Conservation (phyloP, 1,140 invertebrate genomes). For the Antheraea mylitta region DNA sequence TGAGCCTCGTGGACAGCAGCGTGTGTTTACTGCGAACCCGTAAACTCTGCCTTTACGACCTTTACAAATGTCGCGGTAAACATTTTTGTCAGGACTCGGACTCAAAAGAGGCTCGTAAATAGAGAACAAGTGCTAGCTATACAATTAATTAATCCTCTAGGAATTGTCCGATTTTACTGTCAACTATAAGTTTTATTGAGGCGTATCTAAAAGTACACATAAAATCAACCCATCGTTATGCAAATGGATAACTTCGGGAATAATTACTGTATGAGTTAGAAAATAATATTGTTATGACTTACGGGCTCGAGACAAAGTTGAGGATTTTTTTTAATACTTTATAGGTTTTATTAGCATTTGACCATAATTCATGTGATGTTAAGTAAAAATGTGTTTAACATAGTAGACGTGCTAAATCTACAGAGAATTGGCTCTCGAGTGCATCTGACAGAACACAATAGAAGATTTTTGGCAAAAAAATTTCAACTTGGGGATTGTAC, state of each 20-base stretch:
- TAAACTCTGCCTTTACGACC: constrained; percentile 46
- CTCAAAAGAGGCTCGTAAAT: constrained; percentile 43
- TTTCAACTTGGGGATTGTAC: no score
- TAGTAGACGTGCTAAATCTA: no score
- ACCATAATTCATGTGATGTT: no score
- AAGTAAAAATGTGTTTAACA: no score
- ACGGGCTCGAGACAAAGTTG: no score
- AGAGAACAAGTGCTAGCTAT: constrained; percentile 40
- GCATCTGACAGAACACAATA: no score
- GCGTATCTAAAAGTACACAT: background rate
- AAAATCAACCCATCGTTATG: background rate
- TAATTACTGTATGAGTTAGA: background rate
- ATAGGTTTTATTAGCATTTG: no score
- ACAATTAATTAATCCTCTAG: constrained; percentile 43
- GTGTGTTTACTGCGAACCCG: constrained; percentile 50
- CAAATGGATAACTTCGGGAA: background rate
- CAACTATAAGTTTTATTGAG: background rate
- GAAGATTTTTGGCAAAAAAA: no score
- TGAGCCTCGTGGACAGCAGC: constrained; percentile 27
- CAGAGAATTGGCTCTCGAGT: no score
- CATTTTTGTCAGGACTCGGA: constrained; percentile 31
- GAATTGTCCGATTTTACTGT: constrained; percentile 5
- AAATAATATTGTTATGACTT: no score
- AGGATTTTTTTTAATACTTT: no score
- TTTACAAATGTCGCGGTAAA: constrained; percentile 42